phyloP scores from a whole-genome alignment of 2,113 vertebrate species.

The Glaucidium brasilianum region DNA sequence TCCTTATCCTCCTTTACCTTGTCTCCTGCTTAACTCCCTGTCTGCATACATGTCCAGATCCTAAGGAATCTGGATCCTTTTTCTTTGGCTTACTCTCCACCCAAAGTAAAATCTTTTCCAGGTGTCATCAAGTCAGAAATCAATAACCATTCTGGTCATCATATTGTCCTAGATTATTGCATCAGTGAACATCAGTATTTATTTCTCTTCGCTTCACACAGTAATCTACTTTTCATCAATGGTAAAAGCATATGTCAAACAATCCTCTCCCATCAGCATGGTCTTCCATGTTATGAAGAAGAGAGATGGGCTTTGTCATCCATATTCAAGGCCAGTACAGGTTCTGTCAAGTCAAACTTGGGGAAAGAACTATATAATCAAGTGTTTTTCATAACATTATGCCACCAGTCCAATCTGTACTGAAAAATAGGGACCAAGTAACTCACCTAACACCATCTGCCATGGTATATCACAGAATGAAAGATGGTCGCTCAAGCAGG shows the following conservation, averaged over 20 bases:
- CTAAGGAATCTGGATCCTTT: background rate
- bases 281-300: background rate
- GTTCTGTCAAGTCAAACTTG: background rate
- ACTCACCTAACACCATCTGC: background rate
- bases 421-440: background rate
- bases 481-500: background rate
- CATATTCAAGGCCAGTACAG: background rate
- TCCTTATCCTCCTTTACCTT: background rate
- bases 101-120: background rate
- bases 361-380: background rate
- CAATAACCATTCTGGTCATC: background rate
- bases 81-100: background rate
- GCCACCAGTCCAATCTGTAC: background rate
- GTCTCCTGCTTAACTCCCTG: background rate
- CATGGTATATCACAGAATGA: background rate
- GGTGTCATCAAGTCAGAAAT: background rate
- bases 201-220: background rate
- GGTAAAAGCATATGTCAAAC: background rate
- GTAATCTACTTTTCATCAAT: background rate
- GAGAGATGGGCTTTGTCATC: background rate
- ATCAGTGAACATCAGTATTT: background rate
- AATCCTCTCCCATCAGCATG: background rate
- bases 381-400: background rate
- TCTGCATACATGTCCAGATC: background rate
- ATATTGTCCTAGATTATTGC: background rate